A percentile compares a stretch with the other conserved stretches of the same genome.
phyloP scores from a whole-genome alignment of 2,888 invertebrate genomes.

The Acrocera orbiculus region DNA sequence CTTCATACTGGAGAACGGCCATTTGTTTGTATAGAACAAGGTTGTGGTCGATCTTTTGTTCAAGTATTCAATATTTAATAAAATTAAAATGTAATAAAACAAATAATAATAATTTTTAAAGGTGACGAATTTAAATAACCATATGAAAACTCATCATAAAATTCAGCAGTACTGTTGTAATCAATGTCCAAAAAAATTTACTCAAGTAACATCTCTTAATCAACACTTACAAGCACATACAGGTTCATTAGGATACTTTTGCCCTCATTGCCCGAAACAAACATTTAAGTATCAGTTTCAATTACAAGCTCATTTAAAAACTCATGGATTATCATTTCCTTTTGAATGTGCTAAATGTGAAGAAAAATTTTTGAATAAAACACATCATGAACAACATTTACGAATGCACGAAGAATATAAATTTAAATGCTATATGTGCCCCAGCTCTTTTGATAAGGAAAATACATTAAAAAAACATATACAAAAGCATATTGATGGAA shows the following conservation, averaged over 20 bases:
- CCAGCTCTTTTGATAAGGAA: constrained; percentile 31
- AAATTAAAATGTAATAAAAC: no score
- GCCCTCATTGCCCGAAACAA: constrained; percentile 31
- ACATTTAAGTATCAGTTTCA: constrained; percentile 31
- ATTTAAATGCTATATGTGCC: constrained; percentile 30
- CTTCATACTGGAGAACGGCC: constrained; percentile 31
- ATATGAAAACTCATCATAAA: constrained; percentile 33
- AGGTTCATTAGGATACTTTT: constrained; percentile 29
- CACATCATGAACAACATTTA: constrained; percentile 30
- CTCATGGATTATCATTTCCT: constrained; percentile 29
- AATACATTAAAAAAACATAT: constrained; percentile 30
- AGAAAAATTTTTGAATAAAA: constrained; percentile 30
- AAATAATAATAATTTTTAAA: constrained; percentile 9
- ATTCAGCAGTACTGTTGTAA: constrained; percentile 32
- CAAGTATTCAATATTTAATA: constrained; percentile 19
- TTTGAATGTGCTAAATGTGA: constrained; percentile 30
- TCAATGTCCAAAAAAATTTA: constrained; percentile 31
- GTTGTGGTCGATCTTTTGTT: constrained; percentile 31
- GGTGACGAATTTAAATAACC: constrained; percentile 32
- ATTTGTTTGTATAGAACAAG: constrained; percentile 31
- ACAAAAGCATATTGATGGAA: constrained; percentile 31
- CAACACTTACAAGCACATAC: constrained; percentile 31
- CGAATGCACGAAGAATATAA: constrained; percentile 32
- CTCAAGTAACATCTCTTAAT: constrained; percentile 31
- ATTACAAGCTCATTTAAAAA: constrained; percentile 31